Base-by-base conservation (phyloP, 2,797 vertebrate genomes). In the Odontamblyopus lacepedii region DNA sequence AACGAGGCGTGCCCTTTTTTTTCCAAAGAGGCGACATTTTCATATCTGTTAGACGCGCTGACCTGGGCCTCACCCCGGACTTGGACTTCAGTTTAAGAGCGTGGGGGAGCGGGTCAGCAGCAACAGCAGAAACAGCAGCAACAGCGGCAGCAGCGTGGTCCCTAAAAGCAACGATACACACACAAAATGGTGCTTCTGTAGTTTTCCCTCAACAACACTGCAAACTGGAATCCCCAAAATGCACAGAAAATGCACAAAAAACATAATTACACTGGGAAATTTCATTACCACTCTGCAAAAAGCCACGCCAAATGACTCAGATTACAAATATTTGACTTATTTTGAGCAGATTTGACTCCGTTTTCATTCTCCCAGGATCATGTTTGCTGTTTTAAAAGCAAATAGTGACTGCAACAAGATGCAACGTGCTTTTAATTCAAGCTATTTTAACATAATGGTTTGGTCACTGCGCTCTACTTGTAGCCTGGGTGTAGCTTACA, bases 31-130 rank as follows among this genome's bases (percentile, higher is more conserved):
- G 96, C 93, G 95, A 97, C 96, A 97, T 98, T 99, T 99, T 99
- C 96, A 98, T 98, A 98, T 98, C 96, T 96, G 96, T 98, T 97
- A 99, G 97, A 99, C 97, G 95, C 94, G 88, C 89, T 99, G 97
- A 99, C 96, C 98, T 96, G 95, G 95, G 95, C 93, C 97, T 99
- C 97, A 99, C 96, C 98, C 96, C 96, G 95, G 94, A 95, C 96
- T 98, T 98, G 97, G 97, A 98, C 97, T 98, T 98, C 96, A 94
- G 94, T 91, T 95, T 94, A 19, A 60, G 57, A 60, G 92, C 94
- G 89, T 60, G 81, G 73, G 91, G 78, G 76, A 91, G 93, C 92
- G 7, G 95, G 94, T 95, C 95, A 95, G 67, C 83, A 82, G 79
- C 75, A 63, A 74, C 69, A 82, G 35, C 95, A 94, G 94, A 91